Conservation (phyloP, 2,797 vertebrate species). For the Oceanodroma leucorhoa region DNA sequence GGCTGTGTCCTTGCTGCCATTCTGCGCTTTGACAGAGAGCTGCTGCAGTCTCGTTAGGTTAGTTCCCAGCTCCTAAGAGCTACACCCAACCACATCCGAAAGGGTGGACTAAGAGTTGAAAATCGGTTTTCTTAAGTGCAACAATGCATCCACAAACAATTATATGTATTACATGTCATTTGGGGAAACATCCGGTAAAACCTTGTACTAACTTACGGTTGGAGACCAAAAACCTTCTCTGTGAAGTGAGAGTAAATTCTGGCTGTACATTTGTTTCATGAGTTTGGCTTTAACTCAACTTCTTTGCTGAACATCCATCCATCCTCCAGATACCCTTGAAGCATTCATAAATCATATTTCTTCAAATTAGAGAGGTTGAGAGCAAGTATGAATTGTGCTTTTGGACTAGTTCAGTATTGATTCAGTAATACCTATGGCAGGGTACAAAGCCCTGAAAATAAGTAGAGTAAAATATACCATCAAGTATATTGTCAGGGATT, state of each 20-base stretch:
- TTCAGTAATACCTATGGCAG: not conserved
- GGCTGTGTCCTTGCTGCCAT: not conserved
- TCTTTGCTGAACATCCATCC: not conserved
- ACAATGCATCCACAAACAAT: not conserved
- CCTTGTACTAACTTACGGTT: not conserved
- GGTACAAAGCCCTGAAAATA: not conserved
- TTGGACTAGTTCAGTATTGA: not conserved
- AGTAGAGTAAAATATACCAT: not conserved
- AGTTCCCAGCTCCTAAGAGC: not conserved
- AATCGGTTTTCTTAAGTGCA: not conserved
- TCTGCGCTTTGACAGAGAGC: not conserved
- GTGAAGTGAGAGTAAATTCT: not conserved
- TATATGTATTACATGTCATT: not conserved
- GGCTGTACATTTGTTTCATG: not conserved
- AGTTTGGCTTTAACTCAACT: not conserved
- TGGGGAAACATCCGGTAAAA: not conserved
- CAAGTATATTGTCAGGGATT: not conserved
- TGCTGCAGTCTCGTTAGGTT: fast-evolving
- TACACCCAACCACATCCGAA: not conserved
- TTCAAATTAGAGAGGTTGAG: not conserved
- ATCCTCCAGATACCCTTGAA: not conserved
- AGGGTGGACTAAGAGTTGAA: not conserved
- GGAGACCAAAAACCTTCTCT: not conserved
- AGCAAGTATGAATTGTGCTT: not conserved
- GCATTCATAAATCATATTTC: not conserved